Base-by-base conservation (phyloP, 2,797 vertebrate species). In the Myiothlypis coronata region DNA sequence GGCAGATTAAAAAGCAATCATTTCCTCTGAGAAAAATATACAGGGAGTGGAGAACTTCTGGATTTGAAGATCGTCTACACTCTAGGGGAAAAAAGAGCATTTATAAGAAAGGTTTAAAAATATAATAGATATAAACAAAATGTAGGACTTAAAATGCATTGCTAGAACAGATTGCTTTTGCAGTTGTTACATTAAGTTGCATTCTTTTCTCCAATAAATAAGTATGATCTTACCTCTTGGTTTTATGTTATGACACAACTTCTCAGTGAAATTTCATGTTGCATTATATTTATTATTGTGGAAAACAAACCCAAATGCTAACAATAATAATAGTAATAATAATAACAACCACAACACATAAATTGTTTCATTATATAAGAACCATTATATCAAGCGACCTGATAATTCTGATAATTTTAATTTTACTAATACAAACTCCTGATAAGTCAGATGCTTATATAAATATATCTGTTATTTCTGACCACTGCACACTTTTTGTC, bases 1-100 rank as follows among this genome's bases (percentile, higher is more conserved):
- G 23, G 90, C 53, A 93, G 87, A 93, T 87, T 88, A 78, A 92
- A 90, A 96, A 94, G 49, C 11, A 91, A 7, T 89, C 15, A 60
- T 75, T 93, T 97, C 41, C 67, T 92, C 46, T 34, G 77, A 89
- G 34, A 84, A 84, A 82, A 94, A 20, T 11, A 39, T 37, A 24
- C 2, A 76, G 28, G 3, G 0, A 78, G 23, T 60, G 37, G 22
- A 91, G 21, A 63, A 68, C 39, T 52, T 50, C 43, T 74, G 83
- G 60, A 79, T 89, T 90, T 90, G 41, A 78, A 92, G 57, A 92
- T 49, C 4, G 86, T 86, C 89, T 71, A 67, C 34, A 63, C 49
- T 59, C 50, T 75, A 83, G 26, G 7, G 5, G 0, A 4, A 59
- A 37, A 74, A 22, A 82, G 12, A 50, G 17, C 26, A 46, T 56